These are phyloP conservation scores for Heliconius hortense DNA, from an alignment of 2,888 invertebrate species.

Conservation along the genomic window DNA sequence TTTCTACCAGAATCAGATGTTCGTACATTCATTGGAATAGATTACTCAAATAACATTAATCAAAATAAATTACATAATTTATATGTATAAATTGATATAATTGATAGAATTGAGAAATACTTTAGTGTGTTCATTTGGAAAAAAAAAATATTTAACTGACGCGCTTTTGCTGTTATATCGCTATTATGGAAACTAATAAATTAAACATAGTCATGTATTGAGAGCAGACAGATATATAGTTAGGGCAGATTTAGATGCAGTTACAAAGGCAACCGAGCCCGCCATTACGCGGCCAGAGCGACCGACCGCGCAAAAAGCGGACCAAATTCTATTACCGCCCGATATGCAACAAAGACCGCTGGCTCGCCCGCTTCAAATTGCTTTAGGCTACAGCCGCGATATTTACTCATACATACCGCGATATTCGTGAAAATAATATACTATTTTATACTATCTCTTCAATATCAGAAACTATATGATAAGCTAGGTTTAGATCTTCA, in stretches of 20 bases:
- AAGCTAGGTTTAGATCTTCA: conserved; percentile 32
- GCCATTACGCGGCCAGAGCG: conserved; percentile 70
- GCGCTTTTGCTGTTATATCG: too few species aligned
- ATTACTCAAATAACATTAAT: too few species aligned
- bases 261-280: conserved; percentile 76
- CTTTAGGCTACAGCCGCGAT: conserved; percentile 77
- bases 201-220: conserved; percentile 46
- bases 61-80: too few species aligned
- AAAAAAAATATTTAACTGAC: too few species aligned
- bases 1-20: too few species aligned
- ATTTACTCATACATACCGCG: conserved; percentile 70
- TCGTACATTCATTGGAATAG: too few species aligned
- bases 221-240: conserved; percentile 60
- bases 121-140: too few species aligned
- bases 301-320: conserved; percentile 77
- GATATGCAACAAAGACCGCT: conserved; percentile 81
- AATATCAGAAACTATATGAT: conserved; percentile 42
- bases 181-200: conserved; percentile 18
- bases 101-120: too few species aligned
- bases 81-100: too few species aligned
- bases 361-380: conserved; percentile 75
- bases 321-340: conserved; percentile 80
- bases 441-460: conserved; percentile 56
- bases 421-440: conserved; percentile 66
- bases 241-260: conserved; percentile 75